These are phyloP conservation scores for Nerophis ophidion DNA, from an alignment of 2,113 vertebrate species.

Conservation along the genomic window DNA sequence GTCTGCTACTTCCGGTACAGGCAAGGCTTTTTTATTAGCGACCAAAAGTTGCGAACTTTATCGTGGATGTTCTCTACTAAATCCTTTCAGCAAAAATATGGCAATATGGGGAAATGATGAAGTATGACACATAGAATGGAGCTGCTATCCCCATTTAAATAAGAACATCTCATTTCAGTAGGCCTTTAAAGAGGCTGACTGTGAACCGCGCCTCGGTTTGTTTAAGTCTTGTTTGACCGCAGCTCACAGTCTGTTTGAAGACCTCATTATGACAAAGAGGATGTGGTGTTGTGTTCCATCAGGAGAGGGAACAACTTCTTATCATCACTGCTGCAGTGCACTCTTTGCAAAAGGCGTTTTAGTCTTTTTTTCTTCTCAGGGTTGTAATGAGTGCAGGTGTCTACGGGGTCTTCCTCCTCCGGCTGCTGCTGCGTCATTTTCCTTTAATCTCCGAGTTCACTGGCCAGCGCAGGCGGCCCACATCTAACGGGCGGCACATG, in stretches of 20 bases:
- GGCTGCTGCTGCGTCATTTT: not conserved
- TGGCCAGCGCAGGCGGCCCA: not conserved
- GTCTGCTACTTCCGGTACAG: too few species aligned
- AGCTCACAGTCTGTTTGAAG: constrained; percentile 43
- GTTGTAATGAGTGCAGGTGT: not conserved
- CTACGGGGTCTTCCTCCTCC: not conserved
- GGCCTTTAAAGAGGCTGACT: constrained; percentile 21
- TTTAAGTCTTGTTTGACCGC: constrained; percentile 60
- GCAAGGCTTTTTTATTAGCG: too few species aligned
- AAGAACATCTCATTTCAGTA: too few species aligned
- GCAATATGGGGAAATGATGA: too few species aligned
- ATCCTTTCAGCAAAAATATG: too few species aligned
- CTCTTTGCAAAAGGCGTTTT: constrained; percentile 8
- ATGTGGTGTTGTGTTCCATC: not conserved
- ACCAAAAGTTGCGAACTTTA: too few species aligned
- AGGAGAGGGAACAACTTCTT: constrained; percentile 11
- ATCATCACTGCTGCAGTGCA: constrained; percentile 4
- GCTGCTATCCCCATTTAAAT: too few species aligned
- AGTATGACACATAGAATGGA: too few species aligned
- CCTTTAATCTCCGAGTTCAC: constrained; percentile 4
- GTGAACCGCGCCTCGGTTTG: constrained; percentile 58
- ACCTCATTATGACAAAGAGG: not conserved
- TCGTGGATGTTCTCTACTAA: too few species aligned
- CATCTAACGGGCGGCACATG: not conserved
- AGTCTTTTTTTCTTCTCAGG: not conserved